Evolutionary conservation across 2,888 invertebrate species (phyloP).

Genomic region (Pogonocherus hispidulus): DNA sequence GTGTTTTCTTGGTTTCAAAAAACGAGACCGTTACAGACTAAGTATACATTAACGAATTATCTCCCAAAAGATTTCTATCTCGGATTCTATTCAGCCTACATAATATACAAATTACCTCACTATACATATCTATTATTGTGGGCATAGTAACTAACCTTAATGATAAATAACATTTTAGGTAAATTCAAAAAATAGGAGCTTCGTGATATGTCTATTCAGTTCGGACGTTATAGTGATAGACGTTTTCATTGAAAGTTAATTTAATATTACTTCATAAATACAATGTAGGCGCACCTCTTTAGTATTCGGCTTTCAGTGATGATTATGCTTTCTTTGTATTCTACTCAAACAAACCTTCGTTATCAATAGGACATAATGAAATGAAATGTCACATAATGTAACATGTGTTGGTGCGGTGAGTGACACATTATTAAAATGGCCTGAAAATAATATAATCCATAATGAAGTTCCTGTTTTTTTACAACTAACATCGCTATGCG

Average conservation of each 20-base stretch:
- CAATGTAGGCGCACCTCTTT: slow-evolving; percentile 2
- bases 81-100: too few relatives aligned
- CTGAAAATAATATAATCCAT: background rate
- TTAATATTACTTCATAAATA: background rate
- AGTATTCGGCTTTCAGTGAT: background rate
- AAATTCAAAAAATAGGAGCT: background rate
- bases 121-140: too few relatives aligned
- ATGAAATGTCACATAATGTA: slow-evolving; percentile 1
- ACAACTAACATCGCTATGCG: too few relatives aligned
- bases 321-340: slow-evolving; percentile 4
- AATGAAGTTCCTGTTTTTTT: background rate
- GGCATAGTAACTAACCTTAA: background rate
- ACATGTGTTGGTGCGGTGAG: background rate
- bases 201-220: background rate
- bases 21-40: too few relatives aligned
- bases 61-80: too few relatives aligned
- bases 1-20: too few relatives aligned
- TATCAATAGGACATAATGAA: slow-evolving; percentile 3
- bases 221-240: background rate
- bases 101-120: too few relatives aligned
- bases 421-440: background rate
- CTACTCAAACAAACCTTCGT: background rate
- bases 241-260: slow-evolving; percentile 4
- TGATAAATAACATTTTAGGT: background rate
- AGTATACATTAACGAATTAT: too few relatives aligned